Conservation (phyloP, 2,797 vertebrate genomes). For the Hafferia zeledoni region DNA sequence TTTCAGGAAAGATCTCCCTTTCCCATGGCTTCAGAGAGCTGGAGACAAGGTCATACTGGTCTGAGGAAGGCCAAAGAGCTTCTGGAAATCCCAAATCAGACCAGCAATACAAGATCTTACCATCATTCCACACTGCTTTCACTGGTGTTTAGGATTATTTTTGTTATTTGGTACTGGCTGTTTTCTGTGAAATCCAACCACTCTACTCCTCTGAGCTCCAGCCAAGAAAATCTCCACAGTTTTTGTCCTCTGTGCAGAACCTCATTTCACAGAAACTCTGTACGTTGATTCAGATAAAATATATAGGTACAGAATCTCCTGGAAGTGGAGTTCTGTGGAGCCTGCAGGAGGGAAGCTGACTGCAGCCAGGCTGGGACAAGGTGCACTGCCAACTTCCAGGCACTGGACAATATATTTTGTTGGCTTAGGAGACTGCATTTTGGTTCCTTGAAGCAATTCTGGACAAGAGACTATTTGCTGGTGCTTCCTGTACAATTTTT, state of each 20-base stretch:
- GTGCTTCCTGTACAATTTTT: background rate
- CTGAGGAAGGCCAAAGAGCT: background rate
- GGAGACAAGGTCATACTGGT: background rate
- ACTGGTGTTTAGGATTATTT: background rate
- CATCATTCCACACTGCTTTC: background rate
- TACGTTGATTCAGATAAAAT: background rate
- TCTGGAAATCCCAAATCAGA: background rate
- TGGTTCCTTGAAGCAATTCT: background rate
- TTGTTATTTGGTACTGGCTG: background rate
- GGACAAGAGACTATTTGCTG: background rate
- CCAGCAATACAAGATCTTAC: background rate
- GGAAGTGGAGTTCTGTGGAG: background rate
- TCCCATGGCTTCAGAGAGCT: background rate
- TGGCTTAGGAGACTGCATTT: background rate
- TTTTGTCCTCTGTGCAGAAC: background rate
- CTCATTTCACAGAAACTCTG: background rate
- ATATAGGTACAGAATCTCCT: background rate
- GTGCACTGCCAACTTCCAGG: background rate
- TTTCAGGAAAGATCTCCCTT: background rate
- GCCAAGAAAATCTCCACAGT: background rate
- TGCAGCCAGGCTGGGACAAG: background rate
- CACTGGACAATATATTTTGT: background rate
- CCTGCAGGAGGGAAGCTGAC: background rate
- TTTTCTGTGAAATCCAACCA: background rate
- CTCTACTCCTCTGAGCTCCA: background rate